Evolutionary conservation across 1,140 invertebrate genomes (phyloP).

Genomic region (Drosophila pachea): DNA sequence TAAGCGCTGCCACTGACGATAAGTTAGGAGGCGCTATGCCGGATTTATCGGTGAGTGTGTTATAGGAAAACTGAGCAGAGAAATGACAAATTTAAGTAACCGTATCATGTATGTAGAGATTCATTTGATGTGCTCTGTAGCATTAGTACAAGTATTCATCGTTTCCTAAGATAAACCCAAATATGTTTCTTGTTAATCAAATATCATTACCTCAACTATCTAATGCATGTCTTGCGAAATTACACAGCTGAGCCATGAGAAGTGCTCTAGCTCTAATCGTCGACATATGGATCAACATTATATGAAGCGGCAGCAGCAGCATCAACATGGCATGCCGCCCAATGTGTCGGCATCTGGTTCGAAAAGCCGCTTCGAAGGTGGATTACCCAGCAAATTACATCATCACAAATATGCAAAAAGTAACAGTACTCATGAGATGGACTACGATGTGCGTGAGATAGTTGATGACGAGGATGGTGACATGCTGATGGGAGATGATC

Average conservation of each 20-base stretch:
- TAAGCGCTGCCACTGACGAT: conserved; percentile 57
- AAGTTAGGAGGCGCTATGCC: conserved; percentile 67
- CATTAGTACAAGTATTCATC: not conserved
- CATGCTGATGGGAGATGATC: conserved; percentile 59
- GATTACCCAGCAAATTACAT: conserved; percentile 49
- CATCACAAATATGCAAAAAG: conserved; percentile 70
- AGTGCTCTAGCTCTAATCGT: conserved; percentile 59
- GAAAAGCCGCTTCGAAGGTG: conserved; percentile 34
- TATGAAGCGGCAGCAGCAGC: conserved; percentile 78
- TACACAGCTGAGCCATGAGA: conserved; percentile 66
- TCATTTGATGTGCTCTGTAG: not conserved
- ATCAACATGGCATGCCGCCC: conserved; percentile 28
- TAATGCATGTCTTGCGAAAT: conserved; percentile 50
- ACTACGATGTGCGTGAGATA: conserved; percentile 63
- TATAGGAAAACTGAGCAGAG: not conserved
- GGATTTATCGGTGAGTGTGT: conserved; percentile 69
- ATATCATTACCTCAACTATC: conserved; percentile 26
- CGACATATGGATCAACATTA: conserved; percentile 79
- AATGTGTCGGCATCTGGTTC: conserved; percentile 29
- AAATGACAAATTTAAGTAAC: not conserved
- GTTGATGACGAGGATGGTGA: conserved; percentile 63
- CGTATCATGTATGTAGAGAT: too few relatives aligned
- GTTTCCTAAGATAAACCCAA: conserved; percentile 1
- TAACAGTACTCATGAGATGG: conserved; percentile 58
- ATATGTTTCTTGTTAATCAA: conserved; percentile 10